These are phyloP conservation scores for Trematocara nigrifrons DNA, from an alignment of 2,113 vertebrate genomes.

Conservation along the genomic window DNA sequence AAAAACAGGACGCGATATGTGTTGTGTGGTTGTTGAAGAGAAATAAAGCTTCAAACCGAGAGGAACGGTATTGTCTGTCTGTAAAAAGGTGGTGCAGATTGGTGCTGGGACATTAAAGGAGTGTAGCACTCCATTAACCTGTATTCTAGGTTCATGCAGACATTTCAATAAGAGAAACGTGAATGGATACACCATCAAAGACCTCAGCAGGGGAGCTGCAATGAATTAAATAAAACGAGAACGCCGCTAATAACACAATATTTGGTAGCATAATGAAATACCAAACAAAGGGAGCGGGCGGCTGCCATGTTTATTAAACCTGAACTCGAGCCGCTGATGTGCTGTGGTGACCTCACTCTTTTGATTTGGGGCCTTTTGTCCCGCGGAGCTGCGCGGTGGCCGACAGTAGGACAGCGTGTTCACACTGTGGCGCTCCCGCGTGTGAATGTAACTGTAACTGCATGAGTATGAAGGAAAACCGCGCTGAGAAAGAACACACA, in stretches of 20 bases:
- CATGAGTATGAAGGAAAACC: constrained; percentile 10
- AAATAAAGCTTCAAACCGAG: not conserved
- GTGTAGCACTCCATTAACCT: constrained; percentile 11
- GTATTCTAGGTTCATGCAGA: not conserved
- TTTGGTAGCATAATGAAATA: not conserved
- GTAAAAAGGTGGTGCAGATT: not conserved
- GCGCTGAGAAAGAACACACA: not conserved
- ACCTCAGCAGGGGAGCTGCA: not conserved
- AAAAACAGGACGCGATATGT: not conserved
- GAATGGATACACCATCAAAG: not conserved
- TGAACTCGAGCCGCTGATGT: constrained; percentile 35
- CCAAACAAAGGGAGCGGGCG: constrained; percentile 17
- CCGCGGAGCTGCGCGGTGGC: constrained; percentile 12
- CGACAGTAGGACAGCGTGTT: not conserved
- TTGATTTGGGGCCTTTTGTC: constrained; percentile 23
- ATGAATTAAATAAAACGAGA: not conserved
- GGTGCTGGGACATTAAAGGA: not conserved
- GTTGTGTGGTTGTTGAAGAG: not conserved
- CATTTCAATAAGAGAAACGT: not conserved
- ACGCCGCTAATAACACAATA: not conserved
- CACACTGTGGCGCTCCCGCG: not conserved
- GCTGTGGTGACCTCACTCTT: not conserved
- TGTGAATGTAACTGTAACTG: not conserved
- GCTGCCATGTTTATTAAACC: constrained; percentile 21
- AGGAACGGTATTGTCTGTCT: not conserved